Conservation (phyloP, 1,140 invertebrate species). For the Caligus rogercresseyi region DNA sequence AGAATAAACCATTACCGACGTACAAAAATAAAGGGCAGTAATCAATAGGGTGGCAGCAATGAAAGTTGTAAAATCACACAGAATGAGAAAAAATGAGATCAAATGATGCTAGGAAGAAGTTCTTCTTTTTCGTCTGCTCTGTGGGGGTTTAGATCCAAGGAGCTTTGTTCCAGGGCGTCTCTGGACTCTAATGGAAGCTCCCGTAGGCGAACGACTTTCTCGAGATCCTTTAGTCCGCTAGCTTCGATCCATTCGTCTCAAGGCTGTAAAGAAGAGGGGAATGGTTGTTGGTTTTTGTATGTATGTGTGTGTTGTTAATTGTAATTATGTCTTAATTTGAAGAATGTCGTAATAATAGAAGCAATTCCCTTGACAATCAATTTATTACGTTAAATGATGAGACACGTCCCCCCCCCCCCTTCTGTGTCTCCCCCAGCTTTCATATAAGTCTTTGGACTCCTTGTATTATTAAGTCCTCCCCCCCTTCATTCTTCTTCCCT, state of each 20-base stretch:
- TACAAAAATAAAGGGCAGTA: too few relatives aligned
- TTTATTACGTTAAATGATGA: background rate
- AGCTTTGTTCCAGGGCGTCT: background rate
- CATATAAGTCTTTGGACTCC: too few relatives aligned
- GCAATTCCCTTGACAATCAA: background rate
- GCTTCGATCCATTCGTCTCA: background rate
- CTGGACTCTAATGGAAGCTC: background rate
- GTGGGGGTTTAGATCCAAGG: background rate
- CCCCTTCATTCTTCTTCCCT: too few relatives aligned
- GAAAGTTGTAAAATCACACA: too few relatives aligned
- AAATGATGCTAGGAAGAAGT: too few relatives aligned
- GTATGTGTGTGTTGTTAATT: background rate
- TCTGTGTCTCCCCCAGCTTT: too few relatives aligned
- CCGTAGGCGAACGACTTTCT: background rate
- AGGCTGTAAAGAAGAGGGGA: background rate
- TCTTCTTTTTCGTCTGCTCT: background rate
- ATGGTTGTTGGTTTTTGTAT: background rate
- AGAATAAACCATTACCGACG: too few relatives aligned
- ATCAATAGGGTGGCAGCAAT: too few relatives aligned
- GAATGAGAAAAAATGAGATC: too few relatives aligned
- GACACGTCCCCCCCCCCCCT: too few relatives aligned
- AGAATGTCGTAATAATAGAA: background rate
- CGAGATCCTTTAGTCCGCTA: background rate
- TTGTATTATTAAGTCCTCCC: too few relatives aligned
- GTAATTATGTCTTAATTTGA: background rate